Base-by-base conservation (phyloP, 2,797 vertebrate genomes). In the Sylvilagus floridanus region DNA sequence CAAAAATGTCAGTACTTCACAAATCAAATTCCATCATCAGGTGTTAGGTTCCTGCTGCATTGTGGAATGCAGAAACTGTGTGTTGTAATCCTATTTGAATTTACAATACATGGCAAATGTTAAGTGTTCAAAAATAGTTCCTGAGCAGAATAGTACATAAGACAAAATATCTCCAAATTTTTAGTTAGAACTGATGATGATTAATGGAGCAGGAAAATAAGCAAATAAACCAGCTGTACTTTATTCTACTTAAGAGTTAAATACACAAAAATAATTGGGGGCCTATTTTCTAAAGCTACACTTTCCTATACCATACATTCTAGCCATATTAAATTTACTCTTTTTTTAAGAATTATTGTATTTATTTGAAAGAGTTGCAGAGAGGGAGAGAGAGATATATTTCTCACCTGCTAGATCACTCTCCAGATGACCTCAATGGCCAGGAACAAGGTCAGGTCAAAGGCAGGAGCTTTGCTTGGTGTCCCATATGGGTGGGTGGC, bases 71-170 rank as follows among this genome's bases (percentile, higher is more conserved):
- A 93, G 62, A 79, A 86, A 89, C 52, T 57, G 35, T 28, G 13
- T 68, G 14, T 84, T 85, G 90, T 81, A 73, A 95, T 94, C 47
- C 4, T 68, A 50, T 77, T 81, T 95, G 17, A 96, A 68, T 62
- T 16, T 26, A 90, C 12, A 79, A 47, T 72, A 57, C 35, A 52
- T 75, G 32, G 16, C 11, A 88, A 62, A 75, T 78, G 37, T n/a
- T 52, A 68, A 5, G 7, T 90, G 5, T 57, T 87, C 84, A 94
- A 50, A 90, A 82, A 73, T 77, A 62, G 60, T 89, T 83, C 30
- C 47, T 76, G 0, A 65, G 66, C 68, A 66, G 28, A 78, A 69
- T 87, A n/a, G 11, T 62, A 30, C 26, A 0, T 72, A 22, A 71
- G 30, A 94, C 7, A 79, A 60, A 88, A 69, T 1, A 76, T 63